Percentiles rank a stretch among this genome's conserved stretches.
phyloP scores from a whole-genome alignment of 2,797 vertebrate species.

The Gadopsis bispinosus region DNA sequence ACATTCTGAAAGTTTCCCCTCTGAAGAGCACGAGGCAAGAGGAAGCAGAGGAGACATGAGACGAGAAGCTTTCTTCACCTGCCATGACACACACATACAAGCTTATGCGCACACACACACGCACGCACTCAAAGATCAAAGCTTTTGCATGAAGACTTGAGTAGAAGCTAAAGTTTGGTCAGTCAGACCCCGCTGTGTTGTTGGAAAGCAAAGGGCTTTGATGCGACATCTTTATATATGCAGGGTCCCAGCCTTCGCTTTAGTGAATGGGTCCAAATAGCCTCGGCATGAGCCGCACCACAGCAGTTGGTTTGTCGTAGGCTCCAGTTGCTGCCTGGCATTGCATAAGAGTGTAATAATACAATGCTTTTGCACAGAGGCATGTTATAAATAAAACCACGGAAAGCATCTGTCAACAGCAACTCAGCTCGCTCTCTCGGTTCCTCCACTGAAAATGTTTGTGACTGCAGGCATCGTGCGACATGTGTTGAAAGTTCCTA shows the following conservation, averaged over 20 bases:
- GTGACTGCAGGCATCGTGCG: slow-evolving; percentile 1
- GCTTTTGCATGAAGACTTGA: slow-evolving; percentile 43
- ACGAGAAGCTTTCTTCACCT: slow-evolving; percentile 43
- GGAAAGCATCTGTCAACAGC: slow-evolving; percentile 70
- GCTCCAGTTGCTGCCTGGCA: slow-evolving; percentile 69
- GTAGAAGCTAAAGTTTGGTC: slow-evolving; percentile 55
- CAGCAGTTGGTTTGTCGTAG: slow-evolving; percentile 54
- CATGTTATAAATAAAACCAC: slow-evolving; percentile 75
- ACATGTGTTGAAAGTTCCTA: slow-evolving; percentile 8
- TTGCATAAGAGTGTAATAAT: slow-evolving; percentile 65
- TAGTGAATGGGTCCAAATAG: slow-evolving; percentile 58
- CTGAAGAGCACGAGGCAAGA: slow-evolving; percentile 9
- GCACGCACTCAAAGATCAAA: slow-evolving; percentile 56
- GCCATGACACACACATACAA: slow-evolving; percentile 51
- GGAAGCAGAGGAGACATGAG: slow-evolving; percentile 59
- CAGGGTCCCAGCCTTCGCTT: slow-evolving; percentile 62
- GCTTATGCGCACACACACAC: slow-evolving; percentile 21
- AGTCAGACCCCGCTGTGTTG: slow-evolving; percentile 45
- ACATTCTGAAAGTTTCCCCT: slow-evolving; percentile 14
- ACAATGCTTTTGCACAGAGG: slow-evolving; percentile 65
- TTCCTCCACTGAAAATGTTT: slow-evolving; percentile 36
- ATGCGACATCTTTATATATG: slow-evolving; percentile 65
- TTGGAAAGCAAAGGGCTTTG: slow-evolving; percentile 61
- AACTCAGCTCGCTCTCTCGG: slow-evolving; percentile 40
- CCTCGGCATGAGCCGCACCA: slow-evolving; percentile 44